A percentile compares a stretch with the other conserved stretches of the same genome.
Evolutionary conservation across 2,888 invertebrate genomes (phyloP).

Genomic region (Rhagophthalmus giganteus): DNA sequence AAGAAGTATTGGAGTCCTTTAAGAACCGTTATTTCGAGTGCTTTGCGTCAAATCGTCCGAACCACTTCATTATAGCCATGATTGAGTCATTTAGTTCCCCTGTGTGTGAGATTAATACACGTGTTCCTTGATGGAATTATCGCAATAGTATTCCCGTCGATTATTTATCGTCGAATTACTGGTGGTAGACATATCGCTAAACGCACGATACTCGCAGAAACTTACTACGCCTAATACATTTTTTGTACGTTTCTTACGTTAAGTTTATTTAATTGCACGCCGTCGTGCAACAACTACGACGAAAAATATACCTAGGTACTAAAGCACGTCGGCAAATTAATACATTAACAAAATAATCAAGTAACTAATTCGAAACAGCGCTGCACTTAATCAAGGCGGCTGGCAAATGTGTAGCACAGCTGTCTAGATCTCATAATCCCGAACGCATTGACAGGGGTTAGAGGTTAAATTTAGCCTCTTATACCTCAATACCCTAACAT

Average conservation of each 20-base stretch:
- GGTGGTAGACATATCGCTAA: too few relatives aligned
- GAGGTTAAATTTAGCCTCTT: constrained; percentile 52
- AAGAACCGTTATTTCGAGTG: constrained; percentile 42
- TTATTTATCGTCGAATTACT: constrained; percentile 21
- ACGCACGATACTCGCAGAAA: constrained; percentile 4
- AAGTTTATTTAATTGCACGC: background rate
- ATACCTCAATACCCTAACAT: constrained; percentile 22
- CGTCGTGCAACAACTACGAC: background rate
- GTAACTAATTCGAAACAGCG: constrained; percentile 35
- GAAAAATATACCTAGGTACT: too few relatives aligned
- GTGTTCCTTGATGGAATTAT: constrained; percentile 39
- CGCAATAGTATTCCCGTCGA: constrained; percentile 20
- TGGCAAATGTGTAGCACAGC: constrained; percentile 53
- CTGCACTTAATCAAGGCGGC: constrained; percentile 31
- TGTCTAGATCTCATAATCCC: constrained; percentile 54
- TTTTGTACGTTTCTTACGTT: too few relatives aligned
- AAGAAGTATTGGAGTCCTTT: constrained; percentile 49
- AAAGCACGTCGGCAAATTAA: constrained; percentile 32
- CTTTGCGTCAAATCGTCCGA: constrained; percentile 47
- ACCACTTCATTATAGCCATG: constrained; percentile 54
- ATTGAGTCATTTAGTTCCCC: constrained; percentile 54
- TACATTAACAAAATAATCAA: constrained; percentile 38
- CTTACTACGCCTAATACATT: too few relatives aligned
- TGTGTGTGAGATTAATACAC: constrained; percentile 53
- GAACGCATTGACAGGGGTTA: constrained; percentile 51